Percentiles rank a stretch among this genome's conserved stretches.
Evolutionary conservation across 1,140 invertebrate species (phyloP).

Genomic region (Cyclargus thomasi): DNA sequence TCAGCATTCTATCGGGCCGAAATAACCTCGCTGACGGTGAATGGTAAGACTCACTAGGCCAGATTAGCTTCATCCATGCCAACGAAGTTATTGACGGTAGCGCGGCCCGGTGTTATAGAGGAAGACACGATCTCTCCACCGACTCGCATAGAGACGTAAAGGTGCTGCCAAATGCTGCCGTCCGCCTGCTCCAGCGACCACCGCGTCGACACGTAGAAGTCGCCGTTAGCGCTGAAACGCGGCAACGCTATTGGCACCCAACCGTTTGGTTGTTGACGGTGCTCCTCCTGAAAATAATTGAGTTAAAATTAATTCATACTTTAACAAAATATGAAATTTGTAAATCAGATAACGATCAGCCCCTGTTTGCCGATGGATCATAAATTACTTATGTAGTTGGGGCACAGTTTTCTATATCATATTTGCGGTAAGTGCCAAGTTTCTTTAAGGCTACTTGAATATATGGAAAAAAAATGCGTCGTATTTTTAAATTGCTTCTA

Average conservation of each 20-base stretch:
- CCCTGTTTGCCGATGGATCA: too few relatives aligned
- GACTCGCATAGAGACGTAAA: conserved; percentile 60
- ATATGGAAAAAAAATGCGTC: too few relatives aligned
- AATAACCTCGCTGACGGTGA: too few relatives aligned
- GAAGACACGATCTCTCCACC: conserved; percentile 39
- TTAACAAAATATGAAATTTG: too few relatives aligned
- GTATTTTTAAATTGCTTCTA: too few relatives aligned
- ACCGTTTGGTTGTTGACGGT: conserved; percentile 54
- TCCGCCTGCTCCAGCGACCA: conserved; percentile 51
- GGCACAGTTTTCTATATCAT: too few relatives aligned
- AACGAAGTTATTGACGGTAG: conserved; percentile 65
- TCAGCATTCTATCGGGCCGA: too few relatives aligned
- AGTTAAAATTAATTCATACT: too few relatives aligned
- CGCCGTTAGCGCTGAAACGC: conserved; percentile 48
- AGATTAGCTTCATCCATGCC: conserved; percentile 57
- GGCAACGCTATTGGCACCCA: conserved; percentile 65
- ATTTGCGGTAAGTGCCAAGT: too few relatives aligned
- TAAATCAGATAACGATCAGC: too few relatives aligned
- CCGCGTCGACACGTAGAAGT: conserved; percentile 54
- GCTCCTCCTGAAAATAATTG: conserved; percentile 42
- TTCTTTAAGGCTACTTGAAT: too few relatives aligned
- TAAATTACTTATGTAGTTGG: too few relatives aligned
- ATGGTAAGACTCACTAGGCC: conserved; percentile 43
- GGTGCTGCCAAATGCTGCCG: conserved; percentile 61
- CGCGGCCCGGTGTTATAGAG: conserved; percentile 60